phyloP scores from a whole-genome alignment of 1,140 invertebrate genomes.

The Drosophila leontia region DNA sequence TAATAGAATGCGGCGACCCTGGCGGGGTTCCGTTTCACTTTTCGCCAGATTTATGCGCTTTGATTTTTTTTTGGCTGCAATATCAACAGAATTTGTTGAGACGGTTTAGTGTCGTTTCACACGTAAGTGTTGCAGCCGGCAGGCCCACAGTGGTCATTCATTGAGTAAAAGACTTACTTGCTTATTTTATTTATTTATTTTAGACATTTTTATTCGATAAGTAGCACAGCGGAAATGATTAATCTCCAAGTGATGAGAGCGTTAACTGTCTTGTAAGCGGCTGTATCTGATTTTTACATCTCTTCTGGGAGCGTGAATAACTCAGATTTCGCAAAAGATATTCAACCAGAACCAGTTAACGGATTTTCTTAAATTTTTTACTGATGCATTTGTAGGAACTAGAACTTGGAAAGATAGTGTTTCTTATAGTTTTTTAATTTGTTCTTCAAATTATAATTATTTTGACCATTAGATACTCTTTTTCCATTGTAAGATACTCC shows the following conservation, averaged over 20 bases:
- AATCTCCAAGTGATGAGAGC: background rate
- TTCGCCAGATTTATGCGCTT: conserved; percentile 52
- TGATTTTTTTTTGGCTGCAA: conserved; percentile 40
- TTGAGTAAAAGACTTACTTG: conserved; percentile 20
- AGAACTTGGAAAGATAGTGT: background rate
- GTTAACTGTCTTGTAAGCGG: background rate
- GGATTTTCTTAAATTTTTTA: background rate
- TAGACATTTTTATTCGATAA: conserved; percentile 6
- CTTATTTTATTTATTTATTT: conserved; percentile 4
- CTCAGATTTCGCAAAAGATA: background rate
- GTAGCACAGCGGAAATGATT: conserved; percentile 12
- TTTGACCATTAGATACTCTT: background rate
- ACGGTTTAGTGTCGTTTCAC: conserved; percentile 75
- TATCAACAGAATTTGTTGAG: conserved; percentile 53
- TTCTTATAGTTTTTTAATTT: background rate
- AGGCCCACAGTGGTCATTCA: conserved; percentile 32
- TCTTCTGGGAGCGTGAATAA: background rate
- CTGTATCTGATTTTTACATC: background rate
- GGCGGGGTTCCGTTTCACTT: conserved; percentile 78
- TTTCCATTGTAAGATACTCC: background rate
- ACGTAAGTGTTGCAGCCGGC: conserved; percentile 53
- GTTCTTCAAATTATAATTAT: background rate
- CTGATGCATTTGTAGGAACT: background rate
- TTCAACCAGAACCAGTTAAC: background rate
- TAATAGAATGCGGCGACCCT: conserved; percentile 56